Conservation (phyloP, 1,140 invertebrate genomes). For the Lepidurus couesii region DNA sequence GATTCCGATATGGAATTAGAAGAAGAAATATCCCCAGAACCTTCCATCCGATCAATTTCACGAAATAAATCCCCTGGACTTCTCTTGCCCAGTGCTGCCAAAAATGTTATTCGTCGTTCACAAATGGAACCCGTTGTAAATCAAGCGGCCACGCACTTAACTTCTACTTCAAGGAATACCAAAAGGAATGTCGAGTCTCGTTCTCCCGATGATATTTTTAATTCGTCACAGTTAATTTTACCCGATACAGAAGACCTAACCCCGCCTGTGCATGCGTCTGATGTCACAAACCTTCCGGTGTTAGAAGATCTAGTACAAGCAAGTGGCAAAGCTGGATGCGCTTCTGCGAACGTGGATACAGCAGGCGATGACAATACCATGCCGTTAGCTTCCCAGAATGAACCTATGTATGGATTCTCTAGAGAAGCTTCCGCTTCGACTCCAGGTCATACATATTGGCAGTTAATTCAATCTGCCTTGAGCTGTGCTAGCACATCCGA, state of each 20-base stretch:
- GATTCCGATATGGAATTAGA: not conserved
- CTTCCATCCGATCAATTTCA: no score
- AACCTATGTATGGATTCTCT: not conserved
- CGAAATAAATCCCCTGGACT: not conserved
- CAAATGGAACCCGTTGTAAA: not conserved
- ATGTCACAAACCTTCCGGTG: not conserved
- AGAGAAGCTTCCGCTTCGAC: not conserved
- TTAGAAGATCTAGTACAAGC: not conserved
- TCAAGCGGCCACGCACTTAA: not conserved
- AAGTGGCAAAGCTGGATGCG: not conserved
- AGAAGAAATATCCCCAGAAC: not conserved
- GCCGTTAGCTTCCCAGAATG: not conserved
- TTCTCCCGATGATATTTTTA: not conserved
- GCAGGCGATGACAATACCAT: not conserved
- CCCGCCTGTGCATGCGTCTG: not conserved
- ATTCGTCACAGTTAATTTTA: not conserved
- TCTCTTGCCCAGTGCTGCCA: not conserved
- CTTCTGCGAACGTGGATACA: not conserved
- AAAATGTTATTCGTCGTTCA: not conserved
- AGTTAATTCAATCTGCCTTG: not conserved
- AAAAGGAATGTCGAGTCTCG: not conserved
- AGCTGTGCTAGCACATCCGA: not conserved
- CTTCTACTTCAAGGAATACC: not conserved
- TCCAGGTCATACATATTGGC: not conserved
- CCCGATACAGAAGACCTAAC: slow-evolving; percentile 2